Conservation (phyloP, 2,113 vertebrate species). For the Daphoenositta chrysoptera region DNA sequence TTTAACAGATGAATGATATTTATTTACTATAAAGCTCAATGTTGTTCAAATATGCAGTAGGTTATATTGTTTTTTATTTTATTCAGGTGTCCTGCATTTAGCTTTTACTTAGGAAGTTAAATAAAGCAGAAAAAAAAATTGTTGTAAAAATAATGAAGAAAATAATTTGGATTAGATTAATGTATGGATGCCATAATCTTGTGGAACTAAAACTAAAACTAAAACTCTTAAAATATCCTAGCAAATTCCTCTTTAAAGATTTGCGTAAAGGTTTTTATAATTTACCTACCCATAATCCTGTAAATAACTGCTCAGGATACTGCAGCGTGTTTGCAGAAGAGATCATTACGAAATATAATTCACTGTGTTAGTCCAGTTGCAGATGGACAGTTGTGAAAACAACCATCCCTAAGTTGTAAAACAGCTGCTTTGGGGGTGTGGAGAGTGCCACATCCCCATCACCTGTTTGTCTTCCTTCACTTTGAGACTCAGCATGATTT, state of each 20-base stretch:
- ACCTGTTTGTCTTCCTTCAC: background rate
- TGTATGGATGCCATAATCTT: background rate
- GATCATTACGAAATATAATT: background rate
- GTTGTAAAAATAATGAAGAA: background rate
- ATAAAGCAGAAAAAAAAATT: background rate
- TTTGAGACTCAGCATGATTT: background rate
- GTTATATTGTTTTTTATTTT: background rate
- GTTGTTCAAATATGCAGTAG: background rate
- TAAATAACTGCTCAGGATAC: background rate
- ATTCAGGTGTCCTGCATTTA: background rate
- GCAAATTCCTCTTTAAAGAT: background rate
- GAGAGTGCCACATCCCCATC: background rate
- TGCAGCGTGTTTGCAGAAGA: background rate
- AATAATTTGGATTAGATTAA: background rate
- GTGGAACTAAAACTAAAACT: background rate
- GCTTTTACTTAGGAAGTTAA: background rate
- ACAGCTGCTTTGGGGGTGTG: background rate
- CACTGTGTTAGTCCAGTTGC: background rate
- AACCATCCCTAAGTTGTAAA: background rate
- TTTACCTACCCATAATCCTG: background rate
- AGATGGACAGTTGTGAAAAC: background rate
- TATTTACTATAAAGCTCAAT: background rate
- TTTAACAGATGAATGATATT: background rate
- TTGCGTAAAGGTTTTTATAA: background rate
- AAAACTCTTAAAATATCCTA: background rate